Conservation (phyloP, 1,140 invertebrate species). For the Zaprionus inermis region DNA sequence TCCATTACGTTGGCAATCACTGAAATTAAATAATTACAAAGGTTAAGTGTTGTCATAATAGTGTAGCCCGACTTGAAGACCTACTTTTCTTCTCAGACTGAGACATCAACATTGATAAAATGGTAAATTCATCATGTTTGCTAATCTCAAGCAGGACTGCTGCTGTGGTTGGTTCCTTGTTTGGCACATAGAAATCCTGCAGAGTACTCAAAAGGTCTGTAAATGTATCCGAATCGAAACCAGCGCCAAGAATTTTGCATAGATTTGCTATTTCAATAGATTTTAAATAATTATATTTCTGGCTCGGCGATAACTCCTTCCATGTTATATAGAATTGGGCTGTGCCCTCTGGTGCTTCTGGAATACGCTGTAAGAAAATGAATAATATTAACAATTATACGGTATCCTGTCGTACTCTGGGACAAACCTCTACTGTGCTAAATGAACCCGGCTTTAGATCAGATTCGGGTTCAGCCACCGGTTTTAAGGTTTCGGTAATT, state of each 20-base stretch:
- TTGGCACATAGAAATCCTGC: conserved; percentile 68
- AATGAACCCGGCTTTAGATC: not conserved
- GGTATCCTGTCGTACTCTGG: not conserved
- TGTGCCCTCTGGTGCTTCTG: conserved; percentile 61
- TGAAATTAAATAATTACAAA: conserved; percentile 13
- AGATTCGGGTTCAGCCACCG: not conserved
- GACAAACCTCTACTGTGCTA: conserved; percentile 20
- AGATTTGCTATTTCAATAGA: conserved; percentile 64
- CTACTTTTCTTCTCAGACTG: conserved; percentile 68
- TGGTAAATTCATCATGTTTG: conserved; percentile 70
- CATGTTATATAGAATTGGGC: conserved; percentile 80
- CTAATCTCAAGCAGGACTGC: conserved; percentile 64
- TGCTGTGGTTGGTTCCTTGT: conserved; percentile 66
- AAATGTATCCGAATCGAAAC: conserved; percentile 75
- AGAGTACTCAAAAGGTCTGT: conserved; percentile 62
- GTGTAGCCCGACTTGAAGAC: not conserved
- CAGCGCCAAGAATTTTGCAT: conserved; percentile 75
- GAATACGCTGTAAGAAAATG: conserved; percentile 49
- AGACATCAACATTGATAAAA: conserved; percentile 75
- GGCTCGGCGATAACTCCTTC: conserved; percentile 69
- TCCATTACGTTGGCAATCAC: conserved; percentile 56
- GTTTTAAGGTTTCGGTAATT: not conserved
- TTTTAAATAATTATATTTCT: conserved; percentile 76
- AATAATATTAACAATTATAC: not conserved
- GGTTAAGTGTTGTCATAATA: not conserved